These are phyloP conservation scores for Ahaetulla prasina DNA, from an alignment of 2,113 vertebrate genomes.

Conservation along the genomic window DNA sequence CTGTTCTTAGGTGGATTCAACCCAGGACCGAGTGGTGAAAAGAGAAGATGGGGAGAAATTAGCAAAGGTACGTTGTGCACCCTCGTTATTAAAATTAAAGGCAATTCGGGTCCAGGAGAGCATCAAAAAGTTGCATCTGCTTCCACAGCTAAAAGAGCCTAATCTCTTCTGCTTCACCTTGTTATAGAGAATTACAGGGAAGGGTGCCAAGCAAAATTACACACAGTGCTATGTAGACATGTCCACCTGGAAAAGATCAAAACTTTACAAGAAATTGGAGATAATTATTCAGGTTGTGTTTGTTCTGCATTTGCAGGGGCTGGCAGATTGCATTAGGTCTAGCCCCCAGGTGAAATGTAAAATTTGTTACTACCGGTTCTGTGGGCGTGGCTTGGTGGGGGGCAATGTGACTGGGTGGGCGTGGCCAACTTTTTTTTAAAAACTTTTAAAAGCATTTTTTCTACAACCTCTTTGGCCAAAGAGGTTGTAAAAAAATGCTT, in stretches of 20 bases:
- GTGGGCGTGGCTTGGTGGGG: no score
- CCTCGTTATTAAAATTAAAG: not conserved
- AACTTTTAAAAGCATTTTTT: no score
- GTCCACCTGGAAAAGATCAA: not conserved
- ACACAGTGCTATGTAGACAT: not conserved
- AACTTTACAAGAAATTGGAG: not conserved
- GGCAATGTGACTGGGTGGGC: no score
- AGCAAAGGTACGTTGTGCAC: slow-evolving; percentile 77
- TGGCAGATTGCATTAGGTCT: not conserved
- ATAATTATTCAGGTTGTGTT: not conserved
- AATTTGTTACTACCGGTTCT: no score
- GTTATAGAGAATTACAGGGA: not conserved
- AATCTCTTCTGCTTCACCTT: not conserved
- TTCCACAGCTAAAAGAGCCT: not conserved
- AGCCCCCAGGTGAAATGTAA: no score
- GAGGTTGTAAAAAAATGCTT: no score
- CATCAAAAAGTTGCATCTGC: not conserved
- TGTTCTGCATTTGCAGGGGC: not conserved
- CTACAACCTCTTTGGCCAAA: no score
- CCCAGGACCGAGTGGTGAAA: slow-evolving; percentile 86
- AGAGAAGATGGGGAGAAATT: slow-evolving; percentile 89
- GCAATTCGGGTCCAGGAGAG: not conserved
- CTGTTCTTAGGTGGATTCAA: slow-evolving; percentile 81
- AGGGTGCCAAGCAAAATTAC: not conserved
- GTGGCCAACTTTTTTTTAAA: no score